Evolutionary conservation across 2,888 invertebrate genomes (phyloP).

Genomic region (Cataglyphis albicans): DNA sequence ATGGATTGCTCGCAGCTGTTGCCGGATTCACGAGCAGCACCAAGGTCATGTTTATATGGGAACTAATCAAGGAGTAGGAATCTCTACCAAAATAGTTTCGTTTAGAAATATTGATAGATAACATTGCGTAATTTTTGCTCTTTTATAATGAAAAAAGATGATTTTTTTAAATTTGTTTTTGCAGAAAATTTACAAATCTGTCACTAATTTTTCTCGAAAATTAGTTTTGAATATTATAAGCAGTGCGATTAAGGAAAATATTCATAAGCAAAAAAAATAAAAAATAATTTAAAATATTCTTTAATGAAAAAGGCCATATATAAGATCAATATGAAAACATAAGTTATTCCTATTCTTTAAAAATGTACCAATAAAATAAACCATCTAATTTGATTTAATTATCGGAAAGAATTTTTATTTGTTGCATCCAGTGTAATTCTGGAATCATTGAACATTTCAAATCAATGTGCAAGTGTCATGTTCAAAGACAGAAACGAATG

Average conservation of each 20-base stretch:
- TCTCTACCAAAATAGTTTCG: not conserved
- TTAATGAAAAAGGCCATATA: not conserved
- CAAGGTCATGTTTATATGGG: constrained; percentile 35
- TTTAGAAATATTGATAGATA: not conserved
- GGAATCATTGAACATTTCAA: not conserved
- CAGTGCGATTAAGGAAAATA: not conserved
- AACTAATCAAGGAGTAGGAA: constrained; percentile 8
- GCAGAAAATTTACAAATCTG: not conserved
- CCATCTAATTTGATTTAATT: not conserved
- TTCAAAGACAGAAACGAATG: constrained; percentile 4
- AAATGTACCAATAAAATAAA: not conserved
- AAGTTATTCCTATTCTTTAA: not conserved
- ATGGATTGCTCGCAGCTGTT: constrained; percentile 67
- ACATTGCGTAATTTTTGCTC: not conserved
- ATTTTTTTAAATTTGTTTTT: not conserved
- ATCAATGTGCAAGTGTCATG: not conserved
- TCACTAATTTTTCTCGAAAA: not conserved
- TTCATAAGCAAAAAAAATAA: not conserved
- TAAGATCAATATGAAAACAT: not conserved
- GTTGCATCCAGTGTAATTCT: not conserved
- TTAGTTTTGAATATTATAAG: not conserved
- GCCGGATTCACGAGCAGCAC: constrained; percentile 48
- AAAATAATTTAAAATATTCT: not conserved
- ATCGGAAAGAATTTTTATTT: not conserved
- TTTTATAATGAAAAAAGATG: not conserved